Base-by-base conservation (phyloP, 2,113 vertebrate species). In the Natator depressus region DNA sequence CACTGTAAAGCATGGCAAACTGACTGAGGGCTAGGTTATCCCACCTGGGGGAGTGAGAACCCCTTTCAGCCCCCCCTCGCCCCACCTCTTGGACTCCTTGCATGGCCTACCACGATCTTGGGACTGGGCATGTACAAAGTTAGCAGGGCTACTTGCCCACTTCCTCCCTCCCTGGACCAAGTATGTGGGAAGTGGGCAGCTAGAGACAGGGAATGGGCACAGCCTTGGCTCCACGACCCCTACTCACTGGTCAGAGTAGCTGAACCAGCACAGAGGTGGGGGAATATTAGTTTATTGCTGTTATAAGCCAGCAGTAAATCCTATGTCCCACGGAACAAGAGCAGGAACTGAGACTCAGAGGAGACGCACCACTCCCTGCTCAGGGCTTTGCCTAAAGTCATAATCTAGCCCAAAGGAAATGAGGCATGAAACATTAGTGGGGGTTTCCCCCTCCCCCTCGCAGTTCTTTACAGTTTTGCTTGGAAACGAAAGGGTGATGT, bases 1-100 rank as follows among this genome's bases (percentile, higher is more conserved):
- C 0, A 0, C 57, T 81, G 65, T 82, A 62, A 0, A 0, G 42
- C 55, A 19, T 29, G 46, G 38, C 78, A 69, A n/a, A 51, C 47
- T 55, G 51, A 54, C 17, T 27, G 22, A 31, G 38, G 42, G 88
- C 75, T 38, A 93, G 11, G 2, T 38, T 38, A 1, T 54, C 24
- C 5, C 54, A 69, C 13, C 22, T 65, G 25, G 59, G 62, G 54
- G n/a, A 14, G 59, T 62, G 29, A 14, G 59, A 65, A 65, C 31
- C 29, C 29, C 29, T 62, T 14, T 5, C 42, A 42, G 5, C 42
- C 25, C 10, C 55, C 4, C 25, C 53, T 2, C 55, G 10, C 29
- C 29, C 31, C 3, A 6, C 13, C 16, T 14, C 59, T 47, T 75
- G 29, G 31, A 55, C 72, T 46, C 47, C 49, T 69, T 89, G 76